phyloP scores from a whole-genome alignment of 2,113 vertebrate genomes.

The Pseudorhombus dupliciocellatus region DNA sequence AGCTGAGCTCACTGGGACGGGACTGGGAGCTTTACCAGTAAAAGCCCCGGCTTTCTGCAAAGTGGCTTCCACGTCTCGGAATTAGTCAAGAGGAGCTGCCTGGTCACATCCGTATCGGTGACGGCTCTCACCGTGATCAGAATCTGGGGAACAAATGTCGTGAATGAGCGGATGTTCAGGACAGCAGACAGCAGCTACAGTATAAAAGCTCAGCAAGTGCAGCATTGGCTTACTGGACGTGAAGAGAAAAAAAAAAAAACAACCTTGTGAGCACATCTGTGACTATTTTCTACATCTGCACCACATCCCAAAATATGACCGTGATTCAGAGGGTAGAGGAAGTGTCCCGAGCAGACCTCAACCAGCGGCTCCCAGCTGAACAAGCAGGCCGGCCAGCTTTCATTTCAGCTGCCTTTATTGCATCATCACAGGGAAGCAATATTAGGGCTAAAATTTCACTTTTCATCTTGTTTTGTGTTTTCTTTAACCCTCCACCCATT shows the following conservation, averaged over 20 bases:
- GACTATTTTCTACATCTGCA: conserved; percentile 57
- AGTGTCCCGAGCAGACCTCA: conserved; percentile 52
- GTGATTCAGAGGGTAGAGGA: conserved; percentile 52
- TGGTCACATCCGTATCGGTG: too few relatives aligned
- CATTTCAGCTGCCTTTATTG: conserved; percentile 37
- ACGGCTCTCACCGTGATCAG: too few relatives aligned
- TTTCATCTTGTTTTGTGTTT: conserved; percentile 45
- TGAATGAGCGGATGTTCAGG: background rate
- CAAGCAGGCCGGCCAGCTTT: conserved; percentile 30
- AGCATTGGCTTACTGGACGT: background rate
- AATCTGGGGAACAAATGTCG: background rate
- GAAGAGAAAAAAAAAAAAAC: too few relatives aligned
- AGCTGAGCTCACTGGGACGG: too few relatives aligned
- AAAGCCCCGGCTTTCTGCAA: too few relatives aligned
- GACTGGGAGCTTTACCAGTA: too few relatives aligned
- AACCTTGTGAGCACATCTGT: conserved; percentile 49
- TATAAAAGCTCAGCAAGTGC: conserved; percentile 7
- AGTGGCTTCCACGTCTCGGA: background rate
- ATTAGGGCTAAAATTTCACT: background rate
- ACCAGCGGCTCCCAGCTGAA: conserved; percentile 30
- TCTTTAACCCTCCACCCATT: background rate
- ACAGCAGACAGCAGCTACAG: background rate
- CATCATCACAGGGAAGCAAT: conserved; percentile 46
- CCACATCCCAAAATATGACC: conserved; percentile 66
- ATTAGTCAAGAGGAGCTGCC: too few relatives aligned